Conservation (phyloP, 1,140 invertebrate species). For the Microplitis demolitor region DNA sequence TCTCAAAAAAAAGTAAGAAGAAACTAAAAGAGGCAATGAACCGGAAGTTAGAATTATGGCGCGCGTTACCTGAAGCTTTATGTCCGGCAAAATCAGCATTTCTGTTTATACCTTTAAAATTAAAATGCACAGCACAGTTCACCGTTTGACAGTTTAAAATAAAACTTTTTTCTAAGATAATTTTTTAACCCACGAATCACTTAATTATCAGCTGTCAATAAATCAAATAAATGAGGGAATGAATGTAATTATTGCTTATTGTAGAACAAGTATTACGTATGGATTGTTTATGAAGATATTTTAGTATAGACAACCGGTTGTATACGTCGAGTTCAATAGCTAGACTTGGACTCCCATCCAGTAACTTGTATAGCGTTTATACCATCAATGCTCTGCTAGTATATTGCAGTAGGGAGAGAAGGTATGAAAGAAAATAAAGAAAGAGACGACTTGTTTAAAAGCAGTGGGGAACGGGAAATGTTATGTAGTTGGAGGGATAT, state of each 20-base stretch:
- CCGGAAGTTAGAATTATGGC: constrained; percentile 20
- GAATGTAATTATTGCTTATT: background rate
- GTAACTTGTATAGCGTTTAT: background rate
- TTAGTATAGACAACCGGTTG: background rate
- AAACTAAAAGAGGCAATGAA: constrained; percentile 18
- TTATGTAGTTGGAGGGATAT: background rate
- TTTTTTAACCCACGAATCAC: background rate
- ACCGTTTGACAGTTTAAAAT: background rate
- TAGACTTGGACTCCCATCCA: background rate
- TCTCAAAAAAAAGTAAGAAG: background rate
- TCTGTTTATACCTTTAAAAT: background rate
- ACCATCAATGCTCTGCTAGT: background rate
- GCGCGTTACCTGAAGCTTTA: constrained; percentile 23
- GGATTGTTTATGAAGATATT: background rate
- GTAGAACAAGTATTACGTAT: background rate
- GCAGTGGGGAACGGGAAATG: background rate
- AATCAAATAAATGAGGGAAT: no score
- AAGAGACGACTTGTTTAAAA: background rate
- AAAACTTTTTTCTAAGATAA: background rate
- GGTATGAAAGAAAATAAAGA: constrained; percentile 1
- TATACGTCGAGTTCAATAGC: background rate
- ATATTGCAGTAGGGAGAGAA: background rate
- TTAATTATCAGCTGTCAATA: no score
- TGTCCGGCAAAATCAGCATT: constrained; percentile 25
- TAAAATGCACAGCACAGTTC: background rate